Percentiles rank a stretch among this genome's conserved stretches.
Conservation (phyloP, 1,140 invertebrate species). For the Anoplolepis gracilipes region DNA sequence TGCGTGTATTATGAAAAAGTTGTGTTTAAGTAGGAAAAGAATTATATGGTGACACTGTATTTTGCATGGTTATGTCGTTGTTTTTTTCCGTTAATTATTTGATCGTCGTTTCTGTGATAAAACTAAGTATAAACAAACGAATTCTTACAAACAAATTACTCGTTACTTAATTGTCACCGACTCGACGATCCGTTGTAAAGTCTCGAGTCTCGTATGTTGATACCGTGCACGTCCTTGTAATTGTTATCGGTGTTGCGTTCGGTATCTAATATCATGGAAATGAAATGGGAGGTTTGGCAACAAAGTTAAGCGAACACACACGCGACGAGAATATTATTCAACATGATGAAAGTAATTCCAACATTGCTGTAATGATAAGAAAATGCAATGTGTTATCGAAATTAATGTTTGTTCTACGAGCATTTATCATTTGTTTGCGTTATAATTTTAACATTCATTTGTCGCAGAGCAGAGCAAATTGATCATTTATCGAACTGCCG, state of each 20-base stretch:
- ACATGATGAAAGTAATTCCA: not conserved
- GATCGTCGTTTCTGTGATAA: slow-evolving; percentile 4
- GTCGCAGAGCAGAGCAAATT: too few species aligned
- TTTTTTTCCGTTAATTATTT: slow-evolving; percentile 15
- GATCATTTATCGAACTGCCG: slow-evolving; percentile 5
- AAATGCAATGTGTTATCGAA: too few species aligned
- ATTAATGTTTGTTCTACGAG: too few species aligned
- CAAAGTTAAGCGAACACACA: not conserved
- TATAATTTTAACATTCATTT: too few species aligned
- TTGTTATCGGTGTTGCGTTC: slow-evolving; percentile 15
- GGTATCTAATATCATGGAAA: not conserved
- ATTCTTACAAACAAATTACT: slow-evolving; percentile 4
- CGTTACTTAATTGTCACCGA: slow-evolving; percentile 26
- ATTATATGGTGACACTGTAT: not conserved
- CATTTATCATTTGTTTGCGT: too few species aligned
- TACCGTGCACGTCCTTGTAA: slow-evolving; percentile 5
- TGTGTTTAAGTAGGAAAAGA: not conserved
- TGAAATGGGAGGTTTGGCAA: slow-evolving; percentile 3
- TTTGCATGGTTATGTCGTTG: not conserved
- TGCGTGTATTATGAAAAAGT: not conserved
- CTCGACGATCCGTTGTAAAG: slow-evolving; percentile 16
- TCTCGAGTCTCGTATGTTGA: slow-evolving; percentile 10
- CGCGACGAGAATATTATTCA: slow-evolving; percentile 3
- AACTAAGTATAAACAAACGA: not conserved
- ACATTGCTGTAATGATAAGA: not conserved